Evolutionary conservation across 2,113 vertebrate genomes (phyloP), one percentile per base, ranked within the genome.

Genomic region (Illadopsis cleaveri): DNA sequence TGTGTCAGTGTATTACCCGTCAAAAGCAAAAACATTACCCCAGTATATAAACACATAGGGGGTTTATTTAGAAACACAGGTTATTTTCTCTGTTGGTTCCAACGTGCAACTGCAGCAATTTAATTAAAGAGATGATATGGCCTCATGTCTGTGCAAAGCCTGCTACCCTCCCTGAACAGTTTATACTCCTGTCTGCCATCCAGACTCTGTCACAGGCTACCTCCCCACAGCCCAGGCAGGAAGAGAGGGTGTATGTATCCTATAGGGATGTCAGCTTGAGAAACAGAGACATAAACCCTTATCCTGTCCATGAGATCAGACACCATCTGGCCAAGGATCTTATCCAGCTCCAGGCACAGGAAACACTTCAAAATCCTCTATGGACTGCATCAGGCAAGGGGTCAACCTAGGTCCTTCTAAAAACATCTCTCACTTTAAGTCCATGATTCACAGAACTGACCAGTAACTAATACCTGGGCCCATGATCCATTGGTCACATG

Each of bases 71-170:
- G 79, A 92, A 86, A 50, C 7, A 3, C 9, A 42, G 22, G 9
- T 51, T 78, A 60, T 37, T 76, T 91, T 35, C 53, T 86, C 31
- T 60, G 28, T 40, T 71, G 44, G 38, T 73, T 84, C 48, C 35
- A 64, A 51, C 38, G 48, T 14, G 44, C 30, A 71, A 60, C 20
- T 64, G 77, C 28, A 82, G 48, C 33, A 73, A 40, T 56, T 82
- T 38, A 40, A 76, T 51, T 44, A 24, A 56, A 69, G 35, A 71
- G 27, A n/a, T 54, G 0, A 25, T 9, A 23, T 2, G 19, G 51
- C 12, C 86, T 42, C 27, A 10, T 0, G 1, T 15, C 38, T 45
- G 19, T 5, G 0, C 1, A 3, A 83, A 77, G 51, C 19, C 70
- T 0, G 0, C 51, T 58, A 14, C 42, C 12, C 44, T 51, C 48